A percentile compares a stretch with the other conserved stretches of the same genome.
Evolutionary conservation across 92 coral and sea anemone species (phyloP).

Genomic region (Plumapathes pennacea): DNA sequence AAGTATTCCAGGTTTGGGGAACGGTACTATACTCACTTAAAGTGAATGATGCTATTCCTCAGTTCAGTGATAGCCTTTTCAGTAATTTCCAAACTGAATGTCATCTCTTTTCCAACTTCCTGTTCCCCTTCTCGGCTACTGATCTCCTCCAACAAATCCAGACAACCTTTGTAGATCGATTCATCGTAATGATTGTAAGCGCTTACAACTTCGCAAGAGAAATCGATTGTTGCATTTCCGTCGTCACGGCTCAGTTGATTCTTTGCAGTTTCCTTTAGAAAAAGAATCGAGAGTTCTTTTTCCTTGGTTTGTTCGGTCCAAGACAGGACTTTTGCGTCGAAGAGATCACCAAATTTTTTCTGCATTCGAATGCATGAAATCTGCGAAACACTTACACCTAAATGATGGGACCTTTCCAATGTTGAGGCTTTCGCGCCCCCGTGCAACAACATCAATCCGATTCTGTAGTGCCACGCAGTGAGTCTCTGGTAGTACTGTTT

Average conservation of each 20-base stretch:
- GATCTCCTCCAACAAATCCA: not conserved
- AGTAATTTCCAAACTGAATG: not conserved
- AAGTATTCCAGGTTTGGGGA: too few species aligned
- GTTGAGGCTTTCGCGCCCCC: constrained; percentile 24
- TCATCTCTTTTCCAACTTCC: not conserved
- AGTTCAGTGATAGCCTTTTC: constrained; percentile 1
- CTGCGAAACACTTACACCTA: constrained; percentile 11
- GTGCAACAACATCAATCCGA: constrained; percentile 9
- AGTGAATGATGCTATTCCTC: constrained; percentile 14
- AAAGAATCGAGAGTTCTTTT: constrained; percentile 9
- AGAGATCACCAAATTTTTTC: not conserved
- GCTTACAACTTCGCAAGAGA: not conserved
- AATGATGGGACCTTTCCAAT: constrained; percentile 14
- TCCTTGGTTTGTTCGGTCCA: constrained; percentile 5
- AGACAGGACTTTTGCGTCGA: not conserved
- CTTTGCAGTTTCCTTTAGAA: constrained; percentile 7
- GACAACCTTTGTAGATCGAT: not conserved
- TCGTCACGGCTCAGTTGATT: not conserved
- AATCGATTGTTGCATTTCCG: too few species aligned
- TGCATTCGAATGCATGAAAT: constrained; percentile 26
- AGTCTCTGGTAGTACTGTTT: constrained; percentile 10
- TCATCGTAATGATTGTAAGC: not conserved
- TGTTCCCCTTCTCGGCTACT: too few species aligned
- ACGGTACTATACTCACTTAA: constrained; percentile 7
- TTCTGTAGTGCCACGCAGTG: constrained; percentile 7